Base-by-base conservation (phyloP, 30 jellyfish, hydroid and myxozoan genomes). In the Cassiopea andromeda region DNA sequence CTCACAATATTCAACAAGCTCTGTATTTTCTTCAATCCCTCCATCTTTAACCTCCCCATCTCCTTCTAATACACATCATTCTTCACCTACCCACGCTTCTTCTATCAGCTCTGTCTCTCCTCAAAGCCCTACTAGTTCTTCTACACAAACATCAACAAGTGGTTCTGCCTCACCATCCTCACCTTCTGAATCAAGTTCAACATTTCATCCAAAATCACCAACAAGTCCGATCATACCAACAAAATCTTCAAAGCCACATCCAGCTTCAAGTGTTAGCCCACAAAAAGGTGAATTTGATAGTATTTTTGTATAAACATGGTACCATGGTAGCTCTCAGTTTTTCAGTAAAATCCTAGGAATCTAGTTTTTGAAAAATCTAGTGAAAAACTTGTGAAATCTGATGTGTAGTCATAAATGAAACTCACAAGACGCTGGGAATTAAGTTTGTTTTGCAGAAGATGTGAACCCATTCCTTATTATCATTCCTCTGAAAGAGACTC, bases 201-300 rank as follows among this genome's bases (percentile, higher is more conserved):
- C 70, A 54, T 80, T 13, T 58, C 68, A 7, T 4, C 54, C 79
- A 70, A n/a, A 19, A 67, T 10, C 46, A n/a, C 2, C 78, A 44
- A 61, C 48, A 5, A 47, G 75, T 44, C 14, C 45, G 1, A 68
- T 46, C 7, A 49, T 1, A 50, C 82, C 90, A 82, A 19, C 92
- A 75, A 50, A 85, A 48, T 48, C 92, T 57, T 60, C 85, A 59
- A 85, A 72, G 82, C 87, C 87, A 43, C 61, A 59, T 9, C 92
- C 86, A 2, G 17, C 73, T 1, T 46, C 90, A 12, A 81, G 90
- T 60, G 73, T 19, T 67, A 71, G 68, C 27, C 90, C 90, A 64
- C 71, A 64, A 44, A 61, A 81, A 64, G 90, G 90, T 81, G 44
- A 38, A 82, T 60, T 54, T 54, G 64, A 54, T 54, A 54, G 7